Evolutionary conservation across 2,888 invertebrate genomes (phyloP), one percentile per base, ranked within the genome.

Genomic region (Sinelater perroti): DNA sequence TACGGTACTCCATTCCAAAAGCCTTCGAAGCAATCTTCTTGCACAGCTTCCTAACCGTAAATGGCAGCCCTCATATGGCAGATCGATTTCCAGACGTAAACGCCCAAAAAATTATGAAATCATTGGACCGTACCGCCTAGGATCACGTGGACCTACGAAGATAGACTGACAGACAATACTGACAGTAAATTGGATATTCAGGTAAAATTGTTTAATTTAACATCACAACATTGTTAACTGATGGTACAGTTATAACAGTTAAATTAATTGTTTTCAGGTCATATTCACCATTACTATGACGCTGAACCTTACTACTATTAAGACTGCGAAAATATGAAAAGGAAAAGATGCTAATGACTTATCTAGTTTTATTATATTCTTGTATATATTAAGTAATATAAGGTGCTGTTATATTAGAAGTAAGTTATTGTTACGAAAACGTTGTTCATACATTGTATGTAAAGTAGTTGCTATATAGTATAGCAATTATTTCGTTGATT

Each of bases 71-170:
- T 11, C 40, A 40, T 11, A 21, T 31, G 33, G 17, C 10, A 49
- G 14, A 30, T 38, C 46, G 13, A 11, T 38, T 53, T 51, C 45
- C 40, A 47, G 52, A 47, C 46, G n/a, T 7, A 57, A 46, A 26
- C 46, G 26, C 28, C 46, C 30, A 30, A 46, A 38, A 24, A 61
- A 60, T 28, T 58, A 58, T 31, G 69, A 72, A 30, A 44, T 74
- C 38, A 65, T 74, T 50, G 72, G 69, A 61, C 75, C 76, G 1
- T 6, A 53, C 75, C 17, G 60, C 71, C 24, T 40, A 40, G 26
- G 40, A 40, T 24, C 8, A 7, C 7, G 72, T 51, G 73, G 74
- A 68, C 73, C 73, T 38, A 69, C 72, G 64, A 72, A 64, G 66
- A 47, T 69, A 68, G 73, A 73, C 72, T 72, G 72, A 73, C 72